Conservation (phyloP, 1,140 invertebrate species). For the Cydia amplana region DNA sequence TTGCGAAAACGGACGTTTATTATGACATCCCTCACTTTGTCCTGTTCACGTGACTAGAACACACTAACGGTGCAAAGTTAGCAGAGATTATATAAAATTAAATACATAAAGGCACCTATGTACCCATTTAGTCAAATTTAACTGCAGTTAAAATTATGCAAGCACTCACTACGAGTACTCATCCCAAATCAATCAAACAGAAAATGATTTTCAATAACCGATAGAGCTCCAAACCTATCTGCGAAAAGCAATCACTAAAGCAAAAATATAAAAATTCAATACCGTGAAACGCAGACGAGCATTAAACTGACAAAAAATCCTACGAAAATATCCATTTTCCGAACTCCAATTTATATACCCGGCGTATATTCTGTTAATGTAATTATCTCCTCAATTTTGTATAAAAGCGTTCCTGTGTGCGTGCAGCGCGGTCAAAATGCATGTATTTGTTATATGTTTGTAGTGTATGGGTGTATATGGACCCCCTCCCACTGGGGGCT, state of each 20-base stretch:
- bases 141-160: neutral
- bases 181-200: neutral
- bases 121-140: too few species aligned
- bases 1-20: too few species aligned
- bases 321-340: slow-evolving; percentile 5
- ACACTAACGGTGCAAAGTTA: too few species aligned
- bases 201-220: slow-evolving; percentile 6
- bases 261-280: neutral
- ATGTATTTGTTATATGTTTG: slow-evolving; percentile 57
- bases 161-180: neutral
- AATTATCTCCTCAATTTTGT: slow-evolving; percentile 74
- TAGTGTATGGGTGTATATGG: slow-evolving; percentile 63
- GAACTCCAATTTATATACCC: slow-evolving; percentile 33
- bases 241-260: slow-evolving; percentile 3
- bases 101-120: too few species aligned
- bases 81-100: too few species aligned
- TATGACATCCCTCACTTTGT: too few species aligned
- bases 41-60: too few species aligned
- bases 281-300: neutral
- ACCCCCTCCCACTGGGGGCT: slow-evolving; percentile 41
- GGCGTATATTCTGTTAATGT: slow-evolving; percentile 57
- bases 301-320: slow-evolving; percentile 14
- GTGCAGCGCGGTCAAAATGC: neutral
- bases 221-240: neutral
- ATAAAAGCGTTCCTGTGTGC: slow-evolving; percentile 58